phyloP scores from a whole-genome alignment of 1,140 invertebrate genomes.

The Elysia chlorotica region DNA sequence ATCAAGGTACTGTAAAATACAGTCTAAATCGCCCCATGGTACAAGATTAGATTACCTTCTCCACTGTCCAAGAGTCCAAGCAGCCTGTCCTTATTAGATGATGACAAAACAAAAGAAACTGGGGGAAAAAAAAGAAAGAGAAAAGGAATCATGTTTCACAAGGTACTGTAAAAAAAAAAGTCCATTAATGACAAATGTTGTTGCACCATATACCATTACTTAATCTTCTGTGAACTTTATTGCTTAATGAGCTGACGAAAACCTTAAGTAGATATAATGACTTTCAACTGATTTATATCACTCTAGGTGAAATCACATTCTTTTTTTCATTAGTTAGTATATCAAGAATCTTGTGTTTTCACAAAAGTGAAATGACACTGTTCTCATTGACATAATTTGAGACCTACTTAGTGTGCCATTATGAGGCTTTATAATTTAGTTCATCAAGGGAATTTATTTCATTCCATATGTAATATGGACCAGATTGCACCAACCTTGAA shows the following conservation, averaged over 20 bases:
- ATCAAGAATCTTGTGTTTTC: too few relatives aligned
- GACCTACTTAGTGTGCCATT: not conserved
- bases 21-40: too few relatives aligned
- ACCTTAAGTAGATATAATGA: not conserved
- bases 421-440: not conserved
- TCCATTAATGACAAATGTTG: not conserved
- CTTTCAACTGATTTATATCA: not conserved
- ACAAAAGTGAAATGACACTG: too few relatives aligned
- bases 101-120: not conserved
- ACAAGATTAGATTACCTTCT: constrained; percentile 8
- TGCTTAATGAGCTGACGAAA: not conserved
- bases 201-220: not conserved
- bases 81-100: not conserved
- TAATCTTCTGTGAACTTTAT: not conserved
- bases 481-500: not conserved
- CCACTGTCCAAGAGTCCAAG: not conserved
- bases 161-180: not conserved
- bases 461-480: too few relatives aligned
- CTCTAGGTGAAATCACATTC: too few relatives aligned
- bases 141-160: too few relatives aligned
- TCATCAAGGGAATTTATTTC: not conserved
- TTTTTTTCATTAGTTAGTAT: too few relatives aligned
- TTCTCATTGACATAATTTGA: not conserved
- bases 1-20: too few relatives aligned
- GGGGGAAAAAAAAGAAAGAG: too few relatives aligned